phyloP scores from a whole-genome alignment of 1,140 invertebrate species.

The Macrotrachela quadricornifera region DNA sequence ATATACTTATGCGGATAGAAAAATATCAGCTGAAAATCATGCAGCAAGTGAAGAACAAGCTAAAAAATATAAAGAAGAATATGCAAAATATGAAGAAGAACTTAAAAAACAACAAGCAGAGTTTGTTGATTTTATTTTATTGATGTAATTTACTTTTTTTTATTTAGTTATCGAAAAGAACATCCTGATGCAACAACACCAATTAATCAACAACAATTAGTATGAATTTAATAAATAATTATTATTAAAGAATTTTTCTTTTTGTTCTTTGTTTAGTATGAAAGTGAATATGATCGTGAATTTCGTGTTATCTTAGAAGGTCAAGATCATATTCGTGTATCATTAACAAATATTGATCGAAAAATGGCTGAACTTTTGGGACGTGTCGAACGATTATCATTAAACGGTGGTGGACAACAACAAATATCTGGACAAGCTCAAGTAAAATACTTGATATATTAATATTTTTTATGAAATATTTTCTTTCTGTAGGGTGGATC shows the following conservation, averaged over 20 bases:
- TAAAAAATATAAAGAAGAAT: constrained; percentile 64
- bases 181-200: constrained; percentile 16
- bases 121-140: constrained; percentile 33
- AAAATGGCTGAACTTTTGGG: constrained; percentile 77
- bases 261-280: constrained; percentile 41
- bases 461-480: no score
- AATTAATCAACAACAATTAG: constrained; percentile 14
- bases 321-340: constrained; percentile 59
- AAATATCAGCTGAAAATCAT: constrained; percentile 15
- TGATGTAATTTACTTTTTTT: background rate
- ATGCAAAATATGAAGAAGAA: constrained; percentile 75
- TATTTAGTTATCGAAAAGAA: constrained; percentile 20
- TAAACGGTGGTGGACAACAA: no score
- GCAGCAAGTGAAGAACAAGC: constrained; percentile 48
- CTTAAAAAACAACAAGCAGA: constrained; percentile 74
- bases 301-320: constrained; percentile 73
- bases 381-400: constrained; percentile 42
- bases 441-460: no score
- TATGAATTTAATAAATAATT: constrained; percentile 7
- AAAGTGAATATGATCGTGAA: constrained; percentile 66
- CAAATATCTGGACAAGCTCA: no score
- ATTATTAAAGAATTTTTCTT: no score
- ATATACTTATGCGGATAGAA: constrained; percentile 41
- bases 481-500: no score
- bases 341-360: constrained; percentile 47